phyloP scores from a whole-genome alignment of 2,888 invertebrate species.

The Venustoraphidia nigricollis region DNA sequence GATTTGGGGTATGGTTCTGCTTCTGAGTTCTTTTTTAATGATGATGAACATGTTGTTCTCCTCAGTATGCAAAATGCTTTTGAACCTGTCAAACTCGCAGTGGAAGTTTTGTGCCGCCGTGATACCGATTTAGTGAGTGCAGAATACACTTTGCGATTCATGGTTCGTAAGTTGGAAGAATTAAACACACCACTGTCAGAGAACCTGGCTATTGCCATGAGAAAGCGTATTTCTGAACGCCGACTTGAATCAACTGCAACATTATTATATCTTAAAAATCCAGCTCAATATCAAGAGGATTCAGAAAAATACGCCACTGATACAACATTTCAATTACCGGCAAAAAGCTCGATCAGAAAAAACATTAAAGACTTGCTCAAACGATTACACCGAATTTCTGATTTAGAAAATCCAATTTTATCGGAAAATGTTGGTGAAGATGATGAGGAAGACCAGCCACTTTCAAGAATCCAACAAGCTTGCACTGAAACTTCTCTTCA shows the following conservation, averaged over 20 bases:
- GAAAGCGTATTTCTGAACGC: background rate
- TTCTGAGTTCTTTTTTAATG: no score
- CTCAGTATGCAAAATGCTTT: no score
- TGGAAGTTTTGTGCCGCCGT: background rate
- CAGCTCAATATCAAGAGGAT: constrained; percentile 1
- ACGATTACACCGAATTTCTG: background rate
- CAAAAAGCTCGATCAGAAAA: background rate
- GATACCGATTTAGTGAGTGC: constrained; percentile 8
- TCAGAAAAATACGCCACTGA: background rate
- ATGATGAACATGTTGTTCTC: no score
- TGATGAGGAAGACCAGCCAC: no score
- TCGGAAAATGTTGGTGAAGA: no score
- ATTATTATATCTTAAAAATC: constrained; percentile 3
- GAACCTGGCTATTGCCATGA: no score
- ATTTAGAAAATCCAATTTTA: no score
- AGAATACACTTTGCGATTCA: constrained; percentile 8
- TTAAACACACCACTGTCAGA: background rate
- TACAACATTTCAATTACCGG: constrained; percentile 1
- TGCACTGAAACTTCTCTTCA: no score
- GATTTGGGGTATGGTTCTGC: no score
- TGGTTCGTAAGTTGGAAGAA: constrained; percentile 2
- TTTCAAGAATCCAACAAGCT: no score
- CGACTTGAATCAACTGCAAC: background rate
- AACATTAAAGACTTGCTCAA: background rate
- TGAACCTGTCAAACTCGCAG: no score